These are phyloP conservation scores for Venusia cambrica DNA, from an alignment of 2,888 invertebrate species.

Conservation along the genomic window DNA sequence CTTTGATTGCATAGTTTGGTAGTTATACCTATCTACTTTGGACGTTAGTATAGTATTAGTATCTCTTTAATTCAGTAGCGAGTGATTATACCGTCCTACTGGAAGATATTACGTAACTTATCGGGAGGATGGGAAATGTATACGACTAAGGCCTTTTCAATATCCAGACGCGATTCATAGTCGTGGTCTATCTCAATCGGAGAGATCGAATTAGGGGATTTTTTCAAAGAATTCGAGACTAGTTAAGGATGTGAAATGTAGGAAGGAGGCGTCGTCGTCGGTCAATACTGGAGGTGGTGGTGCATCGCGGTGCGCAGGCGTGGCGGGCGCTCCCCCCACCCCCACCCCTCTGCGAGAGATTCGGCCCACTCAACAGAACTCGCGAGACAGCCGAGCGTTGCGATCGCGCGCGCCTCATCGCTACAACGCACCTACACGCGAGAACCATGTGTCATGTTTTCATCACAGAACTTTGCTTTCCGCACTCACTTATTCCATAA, in stretches of 20 bases:
- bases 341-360: too few species aligned
- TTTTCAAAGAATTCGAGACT: slow-evolving; percentile 74
- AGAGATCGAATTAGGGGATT: slow-evolving; percentile 68
- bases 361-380: slow-evolving; percentile 70
- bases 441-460: slow-evolving; percentile 77
- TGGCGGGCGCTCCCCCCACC: slow-evolving; percentile 56
- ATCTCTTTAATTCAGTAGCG: slow-evolving; percentile 11
- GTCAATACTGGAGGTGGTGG: slow-evolving; percentile 79
- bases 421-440: slow-evolving; percentile 51
- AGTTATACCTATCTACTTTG: slow-evolving; percentile 26
- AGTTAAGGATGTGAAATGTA: slow-evolving; percentile 79
- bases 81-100: too few species aligned
- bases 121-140: slow-evolving; percentile 10
- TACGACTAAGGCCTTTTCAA: slow-evolving; percentile 10
- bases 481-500: slow-evolving; percentile 49
- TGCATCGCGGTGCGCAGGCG: slow-evolving; percentile 70
- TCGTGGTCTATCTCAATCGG: slow-evolving; percentile 70
- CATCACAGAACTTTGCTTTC: slow-evolving; percentile 64
- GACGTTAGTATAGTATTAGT: slow-evolving; percentile 19
- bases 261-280: slow-evolving; percentile 79
- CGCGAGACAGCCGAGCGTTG: slow-evolving; percentile 75
- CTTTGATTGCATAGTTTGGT: slow-evolving; percentile 33
- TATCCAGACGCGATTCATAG: slow-evolving; percentile 39
- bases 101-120: slow-evolving; percentile 9
- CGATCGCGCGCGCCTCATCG: slow-evolving; percentile 60